Percentiles rank a stretch among this genome's conserved stretches.
These are phyloP conservation scores for Leistus spinibarbis DNA, from an alignment of 2,888 invertebrate species.

Conservation along the genomic window DNA sequence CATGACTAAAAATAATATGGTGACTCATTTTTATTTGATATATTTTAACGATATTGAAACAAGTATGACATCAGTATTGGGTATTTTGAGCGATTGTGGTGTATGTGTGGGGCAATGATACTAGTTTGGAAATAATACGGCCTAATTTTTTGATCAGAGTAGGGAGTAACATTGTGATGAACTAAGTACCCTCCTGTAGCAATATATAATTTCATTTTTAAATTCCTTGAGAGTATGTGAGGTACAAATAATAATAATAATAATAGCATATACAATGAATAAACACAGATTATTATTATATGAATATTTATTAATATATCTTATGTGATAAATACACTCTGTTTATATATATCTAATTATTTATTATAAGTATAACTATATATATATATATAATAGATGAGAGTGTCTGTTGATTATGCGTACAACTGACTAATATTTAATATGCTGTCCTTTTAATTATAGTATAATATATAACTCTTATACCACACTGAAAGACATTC, in stretches of 20 bases:
- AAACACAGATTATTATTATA: constrained; percentile 30
- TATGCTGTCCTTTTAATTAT: constrained; percentile 14
- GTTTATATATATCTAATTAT: background rate
- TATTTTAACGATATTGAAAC: background rate
- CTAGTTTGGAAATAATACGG: constrained; percentile 18
- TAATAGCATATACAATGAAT: background rate
- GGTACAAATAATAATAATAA: constrained; percentile 23
- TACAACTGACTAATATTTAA: background rate
- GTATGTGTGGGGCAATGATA: background rate
- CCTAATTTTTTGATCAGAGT: constrained; percentile 20
- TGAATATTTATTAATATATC: constrained; percentile 35
- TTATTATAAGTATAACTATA: constrained; percentile 10
- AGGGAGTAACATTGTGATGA: constrained; percentile 30
- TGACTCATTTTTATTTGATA: background rate
- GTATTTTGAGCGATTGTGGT: no score
- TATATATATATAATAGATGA: background rate
- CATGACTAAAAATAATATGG: background rate
- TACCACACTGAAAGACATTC: constrained; percentile 29
- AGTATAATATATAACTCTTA: constrained; percentile 2
- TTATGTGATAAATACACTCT: constrained; percentile 36
- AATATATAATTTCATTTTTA: constrained; percentile 22
- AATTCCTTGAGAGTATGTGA: constrained; percentile 23
- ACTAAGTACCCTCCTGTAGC: constrained; percentile 29
- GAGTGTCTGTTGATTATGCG: background rate
- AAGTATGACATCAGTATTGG: background rate